Evolutionary conservation across 2,113 vertebrate species (phyloP).

Genomic region (Pituophis catenifer): DNA sequence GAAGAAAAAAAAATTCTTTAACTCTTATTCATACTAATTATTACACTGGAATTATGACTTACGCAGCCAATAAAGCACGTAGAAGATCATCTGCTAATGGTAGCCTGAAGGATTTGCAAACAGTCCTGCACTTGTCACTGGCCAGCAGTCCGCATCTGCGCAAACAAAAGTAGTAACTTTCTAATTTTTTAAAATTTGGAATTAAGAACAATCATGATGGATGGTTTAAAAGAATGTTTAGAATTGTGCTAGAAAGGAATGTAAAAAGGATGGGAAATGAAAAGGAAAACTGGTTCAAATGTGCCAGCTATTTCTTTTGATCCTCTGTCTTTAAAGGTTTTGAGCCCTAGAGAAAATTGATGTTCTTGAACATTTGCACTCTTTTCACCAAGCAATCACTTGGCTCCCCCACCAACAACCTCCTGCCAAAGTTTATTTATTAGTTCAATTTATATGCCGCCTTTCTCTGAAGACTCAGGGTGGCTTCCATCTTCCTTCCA

Average conservation of each 20-base stretch:
- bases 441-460: too few relatives aligned
- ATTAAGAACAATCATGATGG: background rate
- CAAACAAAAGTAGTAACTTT: conserved; percentile 46
- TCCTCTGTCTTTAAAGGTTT: background rate
- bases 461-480: too few relatives aligned
- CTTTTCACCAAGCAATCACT: background rate
- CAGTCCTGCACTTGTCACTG: conserved; percentile 65
- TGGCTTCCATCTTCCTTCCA: background rate
- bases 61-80: conserved; percentile 74
- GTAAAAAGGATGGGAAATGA: background rate
- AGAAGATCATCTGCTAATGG: conserved; percentile 80
- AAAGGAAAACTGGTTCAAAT: background rate
- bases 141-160: conserved; percentile 77
- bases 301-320: background rate
- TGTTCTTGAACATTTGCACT: background rate
- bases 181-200: background rate
- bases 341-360: background rate
- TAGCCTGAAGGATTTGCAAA: conserved; percentile 83
- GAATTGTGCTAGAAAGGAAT: background rate
- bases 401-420: background rate
- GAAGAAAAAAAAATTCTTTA: background rate
- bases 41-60: conserved; percentile 47
- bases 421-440: background rate
- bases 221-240: background rate
- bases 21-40: background rate